Evolutionary conservation across 2,113 vertebrate species (phyloP).

Genomic region (Falco punctatus): DNA sequence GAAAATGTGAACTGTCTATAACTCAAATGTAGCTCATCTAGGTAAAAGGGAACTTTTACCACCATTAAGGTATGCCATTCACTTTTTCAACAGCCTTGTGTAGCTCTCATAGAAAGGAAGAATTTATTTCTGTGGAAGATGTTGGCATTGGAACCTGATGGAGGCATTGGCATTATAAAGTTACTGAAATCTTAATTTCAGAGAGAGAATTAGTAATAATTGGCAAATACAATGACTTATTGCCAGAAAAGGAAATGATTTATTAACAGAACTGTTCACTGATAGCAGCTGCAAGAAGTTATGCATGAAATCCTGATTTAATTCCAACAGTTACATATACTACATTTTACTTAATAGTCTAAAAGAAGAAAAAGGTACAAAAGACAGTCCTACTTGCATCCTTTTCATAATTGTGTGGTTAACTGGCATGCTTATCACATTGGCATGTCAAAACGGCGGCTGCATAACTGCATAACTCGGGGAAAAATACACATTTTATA

Average conservation of each 20-base stretch:
- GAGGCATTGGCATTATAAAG: neutral
- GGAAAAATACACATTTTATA: slow-evolving; percentile 20
- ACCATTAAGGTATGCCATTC: neutral
- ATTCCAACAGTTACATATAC: neutral
- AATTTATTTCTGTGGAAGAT: neutral
- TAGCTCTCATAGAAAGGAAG: neutral
- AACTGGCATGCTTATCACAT: neutral
- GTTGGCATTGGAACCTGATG: neutral
- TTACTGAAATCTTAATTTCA: slow-evolving; percentile 12
- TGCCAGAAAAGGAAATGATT: neutral
- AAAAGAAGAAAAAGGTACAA: neutral
- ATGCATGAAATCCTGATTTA: neutral
- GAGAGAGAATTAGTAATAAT: neutral
- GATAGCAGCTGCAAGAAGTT: neutral
- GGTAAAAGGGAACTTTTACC: neutral
- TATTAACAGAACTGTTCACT: neutral
- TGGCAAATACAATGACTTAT: neutral
- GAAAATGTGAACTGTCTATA: neutral
- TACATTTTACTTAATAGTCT: neutral
- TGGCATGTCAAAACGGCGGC: neutral
- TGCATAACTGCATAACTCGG: neutral
- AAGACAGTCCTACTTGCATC: neutral
- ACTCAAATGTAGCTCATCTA: neutral
- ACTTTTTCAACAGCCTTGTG: neutral
- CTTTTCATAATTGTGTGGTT: neutral